Evolutionary conservation across 2,888 invertebrate genomes (phyloP).

Genomic region (Chaetoderma sp.): DNA sequence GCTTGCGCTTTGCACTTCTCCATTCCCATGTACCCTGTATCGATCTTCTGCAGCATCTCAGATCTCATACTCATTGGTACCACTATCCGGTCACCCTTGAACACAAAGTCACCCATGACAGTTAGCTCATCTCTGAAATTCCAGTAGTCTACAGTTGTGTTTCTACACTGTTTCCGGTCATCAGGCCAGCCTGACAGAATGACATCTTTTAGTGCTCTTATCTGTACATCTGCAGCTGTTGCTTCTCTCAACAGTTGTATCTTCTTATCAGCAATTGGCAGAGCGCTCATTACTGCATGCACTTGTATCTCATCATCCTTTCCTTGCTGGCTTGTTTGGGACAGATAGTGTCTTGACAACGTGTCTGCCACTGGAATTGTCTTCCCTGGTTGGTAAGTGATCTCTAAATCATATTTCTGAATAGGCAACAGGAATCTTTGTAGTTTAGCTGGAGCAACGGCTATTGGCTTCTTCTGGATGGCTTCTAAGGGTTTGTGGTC

Average conservation of each 20-base stretch:
- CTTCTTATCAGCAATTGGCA: slow-evolving; percentile 29
- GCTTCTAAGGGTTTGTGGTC: slow-evolving; percentile 22
- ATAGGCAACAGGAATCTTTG: slow-evolving; percentile 10
- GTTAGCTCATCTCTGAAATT: slow-evolving; percentile 12
- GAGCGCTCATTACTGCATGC: slow-evolving; percentile 21
- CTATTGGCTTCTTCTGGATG: slow-evolving; percentile 17
- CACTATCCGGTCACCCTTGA: slow-evolving; percentile 8
- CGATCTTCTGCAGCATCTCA: slow-evolving; percentile 21
- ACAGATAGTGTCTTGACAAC: neutral
- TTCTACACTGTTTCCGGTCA: slow-evolving; percentile 11
- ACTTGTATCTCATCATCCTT: slow-evolving; percentile 20
- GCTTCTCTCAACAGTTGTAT: slow-evolving; percentile 21
- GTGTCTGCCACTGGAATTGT: neutral
- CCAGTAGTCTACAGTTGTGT: slow-evolving; percentile 20
- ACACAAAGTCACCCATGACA: neutral
- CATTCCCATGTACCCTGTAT: slow-evolving; percentile 37
- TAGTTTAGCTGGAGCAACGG: neutral
- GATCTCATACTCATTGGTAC: neutral
- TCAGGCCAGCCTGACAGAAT: slow-evolving; percentile 15
- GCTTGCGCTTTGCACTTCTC: slow-evolving; percentile 32
- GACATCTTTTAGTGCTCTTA: neutral
- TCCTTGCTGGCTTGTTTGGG: neutral
- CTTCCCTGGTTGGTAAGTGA: neutral
- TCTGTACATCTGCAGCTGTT: slow-evolving; percentile 17
- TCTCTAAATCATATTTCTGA: slow-evolving; percentile 14